These are phyloP conservation scores for Papilio glaucus DNA, from an alignment of 1,140 invertebrate genomes.

Conservation along the genomic window DNA sequence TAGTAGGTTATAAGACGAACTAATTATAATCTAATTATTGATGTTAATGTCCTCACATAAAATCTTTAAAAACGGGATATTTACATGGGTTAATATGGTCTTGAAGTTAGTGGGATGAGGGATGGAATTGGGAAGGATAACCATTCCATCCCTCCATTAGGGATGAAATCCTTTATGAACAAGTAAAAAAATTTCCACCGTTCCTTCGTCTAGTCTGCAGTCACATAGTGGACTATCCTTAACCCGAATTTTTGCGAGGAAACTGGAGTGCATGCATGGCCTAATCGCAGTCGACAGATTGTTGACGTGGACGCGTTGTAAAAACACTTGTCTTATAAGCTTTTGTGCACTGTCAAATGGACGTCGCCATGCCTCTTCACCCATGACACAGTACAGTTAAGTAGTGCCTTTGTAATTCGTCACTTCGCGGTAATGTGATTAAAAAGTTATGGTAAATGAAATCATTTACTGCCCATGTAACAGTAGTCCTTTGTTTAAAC, in stretches of 20 bases:
- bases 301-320: no score
- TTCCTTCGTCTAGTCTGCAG: no score
- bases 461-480: background rate
- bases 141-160: no score
- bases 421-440: background rate
- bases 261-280: no score
- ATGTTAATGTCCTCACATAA: background rate
- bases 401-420: background rate
- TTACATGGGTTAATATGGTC: background rate
- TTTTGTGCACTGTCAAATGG: background rate
- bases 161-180: no score
- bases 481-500: slow-evolving; percentile 15
- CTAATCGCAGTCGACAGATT: no score
- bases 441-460: background rate
- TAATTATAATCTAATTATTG: slow-evolving; percentile 21
- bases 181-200: no score
- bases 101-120: slow-evolving; percentile 10
- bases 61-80: background rate
- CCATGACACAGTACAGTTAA: background rate
- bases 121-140: background rate
- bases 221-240: no score
- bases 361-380: background rate
- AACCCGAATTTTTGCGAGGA: no score
- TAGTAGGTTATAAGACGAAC: background rate
- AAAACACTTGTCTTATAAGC: background rate